Percentiles rank a stretch among this genome's conserved stretches.
Evolutionary conservation across 2,113 vertebrate genomes (phyloP).

Genomic region (Holacanthus passer): DNA sequence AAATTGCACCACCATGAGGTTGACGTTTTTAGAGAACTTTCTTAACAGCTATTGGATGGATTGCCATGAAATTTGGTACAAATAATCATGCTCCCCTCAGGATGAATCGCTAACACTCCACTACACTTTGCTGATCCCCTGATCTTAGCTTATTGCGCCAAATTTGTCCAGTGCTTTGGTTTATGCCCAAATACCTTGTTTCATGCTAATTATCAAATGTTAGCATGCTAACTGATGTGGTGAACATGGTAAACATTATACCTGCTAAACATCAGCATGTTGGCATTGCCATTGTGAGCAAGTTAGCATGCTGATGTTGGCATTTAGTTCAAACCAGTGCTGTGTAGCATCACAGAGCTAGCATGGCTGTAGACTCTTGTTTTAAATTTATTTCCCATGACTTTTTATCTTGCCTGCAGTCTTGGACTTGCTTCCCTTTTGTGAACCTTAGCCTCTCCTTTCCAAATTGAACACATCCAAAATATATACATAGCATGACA

Average conservation of each 20-base stretch:
- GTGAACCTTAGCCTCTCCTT: slow-evolving; percentile 6
- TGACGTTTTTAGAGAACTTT: background rate
- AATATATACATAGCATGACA: slow-evolving; percentile 67
- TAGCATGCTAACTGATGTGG: background rate
- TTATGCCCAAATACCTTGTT: background rate
- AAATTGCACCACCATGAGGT: background rate
- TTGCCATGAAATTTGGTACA: background rate
- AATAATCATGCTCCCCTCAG: background rate
- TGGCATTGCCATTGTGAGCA: background rate
- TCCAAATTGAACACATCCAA: slow-evolving; percentile 59
- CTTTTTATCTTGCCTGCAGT: background rate
- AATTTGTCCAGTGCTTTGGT: background rate
- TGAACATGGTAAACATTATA: background rate
- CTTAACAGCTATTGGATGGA: background rate
- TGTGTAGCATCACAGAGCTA: background rate
- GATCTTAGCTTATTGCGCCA: background rate
- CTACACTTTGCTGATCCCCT: background rate
- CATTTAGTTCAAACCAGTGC: background rate
- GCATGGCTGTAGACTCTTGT: background rate
- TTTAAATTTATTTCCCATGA: background rate
- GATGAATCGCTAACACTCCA: background rate
- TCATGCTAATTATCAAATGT: background rate
- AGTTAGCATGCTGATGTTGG: background rate
- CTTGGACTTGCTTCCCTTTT: background rate
- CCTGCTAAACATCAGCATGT: background rate